phyloP scores from a whole-genome alignment of 2,797 vertebrate genomes.

The Craterocephalus amniculus region DNA sequence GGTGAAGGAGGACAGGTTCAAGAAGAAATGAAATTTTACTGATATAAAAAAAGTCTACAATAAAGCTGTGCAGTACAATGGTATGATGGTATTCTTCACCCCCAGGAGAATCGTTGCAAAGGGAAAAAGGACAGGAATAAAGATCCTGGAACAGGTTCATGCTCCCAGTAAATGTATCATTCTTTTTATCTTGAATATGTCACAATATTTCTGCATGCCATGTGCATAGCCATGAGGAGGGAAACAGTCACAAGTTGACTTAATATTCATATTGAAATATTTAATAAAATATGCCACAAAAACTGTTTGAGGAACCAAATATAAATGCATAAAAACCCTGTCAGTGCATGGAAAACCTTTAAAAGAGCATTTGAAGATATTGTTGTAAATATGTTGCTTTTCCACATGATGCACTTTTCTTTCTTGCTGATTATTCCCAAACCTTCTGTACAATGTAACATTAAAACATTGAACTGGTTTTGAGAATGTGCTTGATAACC shows the following conservation, averaged over 20 bases:
- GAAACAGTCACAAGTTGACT: constrained; percentile 51
- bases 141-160: constrained; percentile 65
- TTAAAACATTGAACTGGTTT: constrained; percentile 24
- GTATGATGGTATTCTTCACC: constrained; percentile 67
- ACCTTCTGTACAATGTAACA: constrained; percentile 28
- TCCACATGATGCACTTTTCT: constrained; percentile 29
- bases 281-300: constrained; percentile 43
- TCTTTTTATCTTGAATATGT: constrained; percentile 50
- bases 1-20: constrained; percentile 79
- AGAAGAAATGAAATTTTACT: constrained; percentile 71
- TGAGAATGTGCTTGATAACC: constrained; percentile 6
- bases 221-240: constrained; percentile 33
- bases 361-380: constrained; percentile 28
- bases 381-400: not conserved
- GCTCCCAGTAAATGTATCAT: constrained; percentile 61
- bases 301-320: constrained; percentile 39
- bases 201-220: constrained; percentile 55
- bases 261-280: constrained; percentile 58
- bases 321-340: constrained; percentile 33
- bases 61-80: constrained; percentile 70
- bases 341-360: constrained; percentile 5
- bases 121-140: constrained; percentile 72
- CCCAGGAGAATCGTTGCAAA: constrained; percentile 73
- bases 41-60: constrained; percentile 76
- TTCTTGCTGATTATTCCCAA: constrained; percentile 2